Conservation (phyloP, 2,113 vertebrate genomes). For the Phylloscopus trochiloides region DNA sequence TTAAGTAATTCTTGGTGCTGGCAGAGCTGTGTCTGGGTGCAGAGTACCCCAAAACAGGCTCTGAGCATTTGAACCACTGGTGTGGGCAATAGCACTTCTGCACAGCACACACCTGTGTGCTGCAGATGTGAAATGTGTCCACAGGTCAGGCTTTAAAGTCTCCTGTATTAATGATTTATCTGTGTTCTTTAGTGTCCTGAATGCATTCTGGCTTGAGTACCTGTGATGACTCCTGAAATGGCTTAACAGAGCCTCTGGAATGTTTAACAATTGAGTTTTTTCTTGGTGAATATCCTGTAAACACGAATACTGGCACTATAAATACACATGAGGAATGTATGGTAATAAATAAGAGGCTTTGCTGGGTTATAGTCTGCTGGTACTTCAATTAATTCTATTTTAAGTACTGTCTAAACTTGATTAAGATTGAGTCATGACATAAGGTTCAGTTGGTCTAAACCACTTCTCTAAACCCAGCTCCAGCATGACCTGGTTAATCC, state of each 20-base stretch:
- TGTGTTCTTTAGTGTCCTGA: not conserved
- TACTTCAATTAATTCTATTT: constrained; percentile 42
- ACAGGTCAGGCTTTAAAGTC: not conserved
- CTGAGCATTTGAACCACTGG: not conserved
- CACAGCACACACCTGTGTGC: not conserved
- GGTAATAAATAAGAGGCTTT: constrained; percentile 17
- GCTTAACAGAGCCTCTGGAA: not conserved
- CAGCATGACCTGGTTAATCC: not conserved
- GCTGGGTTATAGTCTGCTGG: not conserved
- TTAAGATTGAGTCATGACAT: constrained; percentile 31
- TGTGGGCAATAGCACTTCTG: not conserved
- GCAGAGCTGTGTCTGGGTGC: not conserved
- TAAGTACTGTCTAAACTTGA: constrained; percentile 17
- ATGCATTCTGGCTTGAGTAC: not conserved
- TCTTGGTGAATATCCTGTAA: not conserved
- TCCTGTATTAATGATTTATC: not conserved
- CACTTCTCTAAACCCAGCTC: not conserved
- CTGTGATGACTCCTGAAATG: not conserved
- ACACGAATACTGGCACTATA: not conserved
- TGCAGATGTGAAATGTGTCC: not conserved
- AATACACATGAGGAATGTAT: not conserved
- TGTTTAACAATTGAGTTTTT: not conserved
- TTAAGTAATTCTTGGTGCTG: not conserved
- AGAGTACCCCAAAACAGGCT: not conserved
- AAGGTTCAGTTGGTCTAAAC: not conserved